Base-by-base conservation (phyloP, 1,140 invertebrate genomes). In the Ganaspis sp. region DNA sequence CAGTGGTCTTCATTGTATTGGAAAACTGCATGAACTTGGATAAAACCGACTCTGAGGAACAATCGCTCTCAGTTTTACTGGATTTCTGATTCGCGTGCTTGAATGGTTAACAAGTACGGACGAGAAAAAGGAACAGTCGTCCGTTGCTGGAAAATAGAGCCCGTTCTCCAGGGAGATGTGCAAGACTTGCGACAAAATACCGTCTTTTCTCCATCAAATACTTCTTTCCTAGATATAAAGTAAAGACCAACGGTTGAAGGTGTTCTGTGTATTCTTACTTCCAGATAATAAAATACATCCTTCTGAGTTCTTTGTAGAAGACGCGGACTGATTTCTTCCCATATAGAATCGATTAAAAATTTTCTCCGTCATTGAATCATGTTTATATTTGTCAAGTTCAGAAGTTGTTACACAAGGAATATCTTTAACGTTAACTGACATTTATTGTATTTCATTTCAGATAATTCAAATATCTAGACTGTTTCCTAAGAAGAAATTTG, bases 21-120 rank as follows among this genome's bases (percentile, higher is more conserved):
- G 54, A 64, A 64, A 29, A 64, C 21, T 64, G 9, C 9, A 64
- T 29, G 23, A 5, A 26, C 54, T 26, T 12, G 11, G 23, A 64
- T 49, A 64, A 64, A 29, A 23, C 21, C 54, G 54, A 64, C 21
- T 29, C 21, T 4, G 3, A 64, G 54, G 54, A 64, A 64, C 23
- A 29, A 64, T 29, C 12, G n/a, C 17, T 17, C 8, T 15, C 12
- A 4, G 21, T 64, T 64, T 23, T 15, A 64, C 54, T 64, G 54
- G 54, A 64, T 64, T 64, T 64, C 54, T 6, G 23, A 23, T 29
- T 64, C 54, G 54, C 11, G 21, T 29, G 21, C 21, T 29, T 64
- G 54, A 64, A 64, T 64, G 21, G 54, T 12, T 64, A 29, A 64
- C 54, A 29, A 64, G 54, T 29, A 11, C 54, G 15, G 21, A 29